Evolutionary conservation across 1,140 invertebrate species (phyloP).

Genomic region (Caenorhabditis tropicalis): DNA sequence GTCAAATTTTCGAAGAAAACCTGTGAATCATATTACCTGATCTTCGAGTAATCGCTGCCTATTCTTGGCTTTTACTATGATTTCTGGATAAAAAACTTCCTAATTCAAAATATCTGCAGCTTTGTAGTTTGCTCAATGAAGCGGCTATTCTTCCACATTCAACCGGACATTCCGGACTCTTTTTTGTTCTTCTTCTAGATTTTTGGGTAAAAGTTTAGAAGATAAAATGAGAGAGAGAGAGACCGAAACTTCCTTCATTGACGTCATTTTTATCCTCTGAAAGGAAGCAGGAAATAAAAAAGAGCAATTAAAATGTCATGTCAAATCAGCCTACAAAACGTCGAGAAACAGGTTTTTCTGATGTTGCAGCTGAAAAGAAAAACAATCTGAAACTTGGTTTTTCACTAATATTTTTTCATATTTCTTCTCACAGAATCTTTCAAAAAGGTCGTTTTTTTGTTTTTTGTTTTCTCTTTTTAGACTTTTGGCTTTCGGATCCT

Average conservation of each 20-base stretch:
- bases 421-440: neutral
- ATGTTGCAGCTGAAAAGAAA: neutral
- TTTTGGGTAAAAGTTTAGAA: neutral
- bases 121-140: slow-evolving; percentile 20
- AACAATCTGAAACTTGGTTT: neutral
- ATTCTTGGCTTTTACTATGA: neutral
- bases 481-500: neutral
- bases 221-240: neutral
- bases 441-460: neutral
- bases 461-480: neutral
- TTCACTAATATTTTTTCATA: neutral
- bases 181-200: slow-evolving; percentile 1
- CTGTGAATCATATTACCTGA: no score
- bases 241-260: neutral
- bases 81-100: neutral
- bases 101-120: neutral
- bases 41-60: no score
- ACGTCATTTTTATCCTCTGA: neutral
- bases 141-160: neutral
- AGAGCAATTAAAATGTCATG: neutral
- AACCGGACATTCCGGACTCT: neutral
- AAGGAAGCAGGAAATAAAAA: neutral
- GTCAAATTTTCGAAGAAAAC: no score
- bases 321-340: neutral
- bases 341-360: neutral